These are phyloP conservation scores for Periparus ater DNA, from an alignment of 2,797 vertebrate genomes.

Conservation along the genomic window DNA sequence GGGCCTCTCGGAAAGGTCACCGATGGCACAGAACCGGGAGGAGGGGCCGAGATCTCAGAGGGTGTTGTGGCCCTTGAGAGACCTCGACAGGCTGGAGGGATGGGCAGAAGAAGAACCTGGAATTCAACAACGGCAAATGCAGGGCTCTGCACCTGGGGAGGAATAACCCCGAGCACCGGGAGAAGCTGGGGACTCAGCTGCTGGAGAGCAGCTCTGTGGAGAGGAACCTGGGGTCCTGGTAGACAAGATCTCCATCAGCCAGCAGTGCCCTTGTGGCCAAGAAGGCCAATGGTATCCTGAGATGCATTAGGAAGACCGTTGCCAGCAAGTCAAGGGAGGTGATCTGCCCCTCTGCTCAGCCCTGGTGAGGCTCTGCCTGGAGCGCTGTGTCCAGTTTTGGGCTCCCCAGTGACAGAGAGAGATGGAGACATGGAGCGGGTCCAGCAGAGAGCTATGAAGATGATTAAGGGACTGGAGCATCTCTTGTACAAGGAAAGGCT, in stretches of 20 bases:
- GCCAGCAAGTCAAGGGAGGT: background rate
- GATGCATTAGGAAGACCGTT: background rate
- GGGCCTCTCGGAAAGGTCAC: background rate
- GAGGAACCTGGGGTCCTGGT: background rate
- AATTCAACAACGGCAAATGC: no score
- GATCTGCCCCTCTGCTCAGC: background rate
- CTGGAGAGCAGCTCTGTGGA: background rate
- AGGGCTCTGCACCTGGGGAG: background rate
- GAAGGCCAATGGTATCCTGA: background rate
- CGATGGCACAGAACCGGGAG: background rate
- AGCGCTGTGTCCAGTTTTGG: background rate
- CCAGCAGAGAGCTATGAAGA: background rate
- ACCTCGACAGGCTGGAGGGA: background rate
- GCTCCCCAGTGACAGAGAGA: no score
- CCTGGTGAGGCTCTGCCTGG: background rate
- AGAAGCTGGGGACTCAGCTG: background rate
- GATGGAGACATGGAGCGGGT: background rate
- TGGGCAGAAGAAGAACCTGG: background rate
- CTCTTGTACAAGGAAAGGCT: background rate
- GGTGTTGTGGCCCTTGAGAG: background rate
- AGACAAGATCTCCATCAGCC: background rate
- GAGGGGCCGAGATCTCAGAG: no score
- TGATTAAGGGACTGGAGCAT: background rate
- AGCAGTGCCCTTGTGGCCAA: background rate
- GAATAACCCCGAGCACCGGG: background rate